phyloP scores from a whole-genome alignment of 2,797 vertebrate species.

The Pelochelys cantorii region DNA sequence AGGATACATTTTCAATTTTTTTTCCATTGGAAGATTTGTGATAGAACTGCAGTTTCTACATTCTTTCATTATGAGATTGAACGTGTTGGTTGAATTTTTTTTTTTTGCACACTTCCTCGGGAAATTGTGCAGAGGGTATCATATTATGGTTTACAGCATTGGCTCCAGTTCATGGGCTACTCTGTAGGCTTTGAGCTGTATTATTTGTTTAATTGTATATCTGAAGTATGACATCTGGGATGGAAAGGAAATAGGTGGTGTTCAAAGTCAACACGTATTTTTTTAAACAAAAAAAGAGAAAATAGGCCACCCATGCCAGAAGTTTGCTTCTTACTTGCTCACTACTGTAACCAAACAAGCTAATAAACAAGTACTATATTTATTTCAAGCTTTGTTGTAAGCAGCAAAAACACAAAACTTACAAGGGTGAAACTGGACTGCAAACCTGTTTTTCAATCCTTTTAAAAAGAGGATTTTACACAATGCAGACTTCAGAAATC shows the following conservation, averaged over 20 bases:
- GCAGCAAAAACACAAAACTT: background rate
- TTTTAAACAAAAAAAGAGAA: background rate
- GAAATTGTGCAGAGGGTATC: background rate
- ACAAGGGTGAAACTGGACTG: background rate
- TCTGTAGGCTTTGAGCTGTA: rapidly evolving
- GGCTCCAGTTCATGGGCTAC: background rate
- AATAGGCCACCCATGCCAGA: background rate
- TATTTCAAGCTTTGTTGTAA: background rate
- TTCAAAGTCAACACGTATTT: background rate
- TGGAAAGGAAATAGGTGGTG: background rate
- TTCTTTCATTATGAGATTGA: background rate
- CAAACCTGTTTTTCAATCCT: background rate
- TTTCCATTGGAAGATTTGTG: background rate
- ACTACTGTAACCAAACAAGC: background rate
- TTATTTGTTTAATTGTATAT: background rate
- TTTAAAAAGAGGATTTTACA: background rate
- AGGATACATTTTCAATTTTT: background rate
- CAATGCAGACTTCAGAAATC: background rate
- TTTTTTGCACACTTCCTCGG: background rate
- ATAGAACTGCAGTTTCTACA: background rate
- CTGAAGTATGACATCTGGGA: background rate
- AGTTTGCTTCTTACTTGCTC: background rate
- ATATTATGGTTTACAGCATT: background rate
- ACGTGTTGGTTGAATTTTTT: background rate
- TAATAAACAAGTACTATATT: rapidly evolving